Percentiles rank a stretch among this genome's conserved stretches.
Conservation (phyloP, 1,140 invertebrate species). For the Trachymyrmex cornetzi region DNA sequence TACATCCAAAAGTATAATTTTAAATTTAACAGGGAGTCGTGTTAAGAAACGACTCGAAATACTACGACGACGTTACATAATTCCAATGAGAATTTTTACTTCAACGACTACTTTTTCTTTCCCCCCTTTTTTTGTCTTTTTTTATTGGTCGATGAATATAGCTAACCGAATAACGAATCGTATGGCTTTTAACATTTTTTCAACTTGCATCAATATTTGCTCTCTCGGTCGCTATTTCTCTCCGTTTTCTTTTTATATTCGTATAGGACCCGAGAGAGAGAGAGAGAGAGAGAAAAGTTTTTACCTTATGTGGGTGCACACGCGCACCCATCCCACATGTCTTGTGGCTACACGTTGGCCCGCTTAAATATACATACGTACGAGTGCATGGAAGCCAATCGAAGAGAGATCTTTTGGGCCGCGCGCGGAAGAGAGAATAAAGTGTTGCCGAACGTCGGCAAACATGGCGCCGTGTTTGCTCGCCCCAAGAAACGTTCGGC, state of each 20-base stretch:
- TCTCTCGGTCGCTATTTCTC: conserved; percentile 54
- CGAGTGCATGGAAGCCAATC: conserved; percentile 70
- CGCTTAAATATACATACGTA: conserved; percentile 67
- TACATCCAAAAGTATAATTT: background rate
- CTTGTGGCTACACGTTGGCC: conserved; percentile 42
- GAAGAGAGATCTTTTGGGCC: conserved; percentile 54
- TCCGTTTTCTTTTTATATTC: background rate
- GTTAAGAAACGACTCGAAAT: background rate
- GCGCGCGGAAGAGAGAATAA: conserved; percentile 65
- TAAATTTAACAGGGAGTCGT: background rate
- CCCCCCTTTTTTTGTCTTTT: background rate
- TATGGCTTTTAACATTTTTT: conserved; percentile 76
- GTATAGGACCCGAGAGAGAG: conserved; percentile 44
- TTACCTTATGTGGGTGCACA: conserved; percentile 56
- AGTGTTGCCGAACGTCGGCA: conserved; percentile 75
- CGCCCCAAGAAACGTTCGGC: conserved; percentile 3
- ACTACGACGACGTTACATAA: conserved; percentile 43
- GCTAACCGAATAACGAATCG: conserved; percentile 62
- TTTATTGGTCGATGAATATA: conserved; percentile 43
- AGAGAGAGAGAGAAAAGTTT: background rate
- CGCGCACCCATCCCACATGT: conserved; percentile 48
- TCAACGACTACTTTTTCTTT: conserved; percentile 25
- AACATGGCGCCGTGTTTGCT: conserved; percentile 61
- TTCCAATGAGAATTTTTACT: conserved; percentile 44
- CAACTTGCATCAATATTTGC: conserved; percentile 76